Percentiles rank a stretch among this genome's conserved stretches.
Conservation (phyloP, 2,888 invertebrate genomes). For the Willowsia nigromaculata region DNA sequence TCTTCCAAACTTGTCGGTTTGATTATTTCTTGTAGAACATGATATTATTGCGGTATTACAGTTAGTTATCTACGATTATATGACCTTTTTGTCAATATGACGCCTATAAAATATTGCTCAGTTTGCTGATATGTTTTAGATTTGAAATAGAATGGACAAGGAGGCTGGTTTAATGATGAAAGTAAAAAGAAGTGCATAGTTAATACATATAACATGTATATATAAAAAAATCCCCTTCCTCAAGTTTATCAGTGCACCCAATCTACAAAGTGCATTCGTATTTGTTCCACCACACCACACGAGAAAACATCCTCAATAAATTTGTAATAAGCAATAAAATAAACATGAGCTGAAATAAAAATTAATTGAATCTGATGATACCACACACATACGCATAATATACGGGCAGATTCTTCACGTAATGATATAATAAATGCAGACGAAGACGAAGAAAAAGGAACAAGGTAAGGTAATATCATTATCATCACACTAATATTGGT, state of each 20-base stretch:
- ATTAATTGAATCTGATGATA: conserved; percentile 71
- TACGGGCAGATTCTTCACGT: not conserved
- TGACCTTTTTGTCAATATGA: not conserved
- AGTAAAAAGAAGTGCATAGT: not conserved
- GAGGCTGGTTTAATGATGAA: not conserved
- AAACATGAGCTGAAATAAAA: conserved; percentile 73
- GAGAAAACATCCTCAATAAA: conserved; percentile 64
- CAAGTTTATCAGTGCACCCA: conserved; percentile 3
- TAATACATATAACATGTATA: not conserved
- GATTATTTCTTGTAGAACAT: not conserved
- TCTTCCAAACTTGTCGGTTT: not conserved
- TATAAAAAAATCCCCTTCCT: not conserved
- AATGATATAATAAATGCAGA: conserved; percentile 16
- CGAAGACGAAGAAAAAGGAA: conserved; percentile 21
- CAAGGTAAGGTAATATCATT: conserved; percentile 30
- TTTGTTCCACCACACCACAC: conserved; percentile 60
- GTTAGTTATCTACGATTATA: not conserved
- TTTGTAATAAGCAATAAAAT: conserved; percentile 72
- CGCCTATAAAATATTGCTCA: not conserved
- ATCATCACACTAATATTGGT: not conserved
- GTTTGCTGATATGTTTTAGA: not conserved
- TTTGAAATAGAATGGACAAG: conserved; percentile 21
- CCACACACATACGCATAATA: conserved; percentile 54
- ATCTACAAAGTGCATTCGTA: conserved; percentile 47
- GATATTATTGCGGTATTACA: not conserved